Conservation (phyloP, 2,797 vertebrate genomes). For the Kryptolebias ocellatus region DNA sequence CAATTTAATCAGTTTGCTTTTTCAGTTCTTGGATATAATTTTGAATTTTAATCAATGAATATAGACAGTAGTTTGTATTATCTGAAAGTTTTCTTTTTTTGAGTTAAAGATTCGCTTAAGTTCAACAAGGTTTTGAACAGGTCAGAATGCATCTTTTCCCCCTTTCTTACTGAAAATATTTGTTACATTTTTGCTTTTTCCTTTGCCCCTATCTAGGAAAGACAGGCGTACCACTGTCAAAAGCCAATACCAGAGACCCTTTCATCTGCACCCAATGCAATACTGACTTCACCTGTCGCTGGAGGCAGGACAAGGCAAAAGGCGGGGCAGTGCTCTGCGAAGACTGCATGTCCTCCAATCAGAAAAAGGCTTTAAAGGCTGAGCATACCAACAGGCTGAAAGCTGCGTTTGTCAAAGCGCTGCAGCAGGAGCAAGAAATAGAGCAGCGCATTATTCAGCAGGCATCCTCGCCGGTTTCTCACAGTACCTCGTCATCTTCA, state of each 20-base stretch:
- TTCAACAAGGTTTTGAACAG: no score
- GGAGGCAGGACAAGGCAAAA: conserved; percentile 90
- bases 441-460: conserved; percentile 93
- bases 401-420: conserved; percentile 93
- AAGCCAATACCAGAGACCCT: conserved; percentile 81
- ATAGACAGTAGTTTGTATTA: no score
- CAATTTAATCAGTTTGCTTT: no score
- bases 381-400: conserved; percentile 96
- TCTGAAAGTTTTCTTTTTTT: no score
- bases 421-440: conserved; percentile 98
- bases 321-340: conserved; percentile 91
- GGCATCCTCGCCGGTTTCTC: conserved; percentile 70
- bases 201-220: conserved; percentile 80
- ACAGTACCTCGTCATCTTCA: conserved; percentile 72
- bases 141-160: background rate
- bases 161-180: background rate
- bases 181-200: conserved; percentile 29
- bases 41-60: no score
- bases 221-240: conserved; percentile 64
- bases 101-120: no score
- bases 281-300: conserved; percentile 97
- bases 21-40: no score
- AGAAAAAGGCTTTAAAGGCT: conserved; percentile 94
- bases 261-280: conserved; percentile 92
- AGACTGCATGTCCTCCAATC: conserved; percentile 95